Evolutionary conservation across 2,113 vertebrate genomes (phyloP).

Genomic region (Petroica traversi): DNA sequence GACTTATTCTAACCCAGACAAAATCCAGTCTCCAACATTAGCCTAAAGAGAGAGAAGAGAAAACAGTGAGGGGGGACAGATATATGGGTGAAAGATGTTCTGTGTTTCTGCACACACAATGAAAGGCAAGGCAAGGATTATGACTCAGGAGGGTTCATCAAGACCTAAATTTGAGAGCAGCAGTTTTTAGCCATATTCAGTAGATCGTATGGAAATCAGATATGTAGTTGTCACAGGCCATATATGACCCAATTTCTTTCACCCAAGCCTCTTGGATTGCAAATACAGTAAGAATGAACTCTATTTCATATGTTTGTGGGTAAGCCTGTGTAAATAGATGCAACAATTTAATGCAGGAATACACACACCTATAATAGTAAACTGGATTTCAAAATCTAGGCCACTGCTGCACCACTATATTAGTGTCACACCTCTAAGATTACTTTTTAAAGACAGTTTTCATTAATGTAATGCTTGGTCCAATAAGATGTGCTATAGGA

Average conservation of each 20-base stretch:
- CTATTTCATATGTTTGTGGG: background rate
- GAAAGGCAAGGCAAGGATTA: background rate
- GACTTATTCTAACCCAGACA: background rate
- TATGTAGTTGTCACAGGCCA: background rate
- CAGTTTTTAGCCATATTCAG: background rate
- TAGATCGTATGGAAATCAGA: background rate
- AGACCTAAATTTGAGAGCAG: background rate
- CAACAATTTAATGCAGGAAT: background rate
- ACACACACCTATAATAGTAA: background rate
- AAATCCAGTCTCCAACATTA: background rate
- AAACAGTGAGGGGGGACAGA: background rate
- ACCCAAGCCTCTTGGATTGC: background rate
- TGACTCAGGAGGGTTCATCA: background rate
- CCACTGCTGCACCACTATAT: background rate
- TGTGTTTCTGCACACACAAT: background rate
- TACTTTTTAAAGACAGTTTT: background rate
- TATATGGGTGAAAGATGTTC: background rate
- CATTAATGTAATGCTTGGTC: background rate
- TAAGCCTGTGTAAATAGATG: background rate
- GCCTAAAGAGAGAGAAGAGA: background rate
- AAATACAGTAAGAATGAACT: background rate
- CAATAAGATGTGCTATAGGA: background rate
- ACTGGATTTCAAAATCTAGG: background rate
- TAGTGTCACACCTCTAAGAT: background rate
- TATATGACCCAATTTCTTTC: background rate